These are phyloP conservation scores for Lithobius niger DNA, from an alignment of 1,140 invertebrate genomes.

Conservation along the genomic window DNA sequence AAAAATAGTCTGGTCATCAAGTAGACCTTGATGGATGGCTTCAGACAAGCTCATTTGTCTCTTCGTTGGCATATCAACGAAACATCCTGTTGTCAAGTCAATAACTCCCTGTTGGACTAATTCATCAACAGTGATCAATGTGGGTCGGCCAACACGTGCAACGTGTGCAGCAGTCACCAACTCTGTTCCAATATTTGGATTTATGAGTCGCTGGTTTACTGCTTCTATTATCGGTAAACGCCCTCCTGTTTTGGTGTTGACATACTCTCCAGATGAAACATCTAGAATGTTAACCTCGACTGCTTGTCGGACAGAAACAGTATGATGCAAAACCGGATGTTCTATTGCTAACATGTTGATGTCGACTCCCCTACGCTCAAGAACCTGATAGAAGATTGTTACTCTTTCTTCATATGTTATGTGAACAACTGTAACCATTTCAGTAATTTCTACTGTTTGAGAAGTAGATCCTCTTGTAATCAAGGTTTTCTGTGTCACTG, in stretches of 20 bases:
- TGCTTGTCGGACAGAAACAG: background rate
- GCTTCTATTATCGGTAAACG: background rate
- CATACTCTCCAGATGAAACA: constrained; percentile 4
- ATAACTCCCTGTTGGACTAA: background rate
- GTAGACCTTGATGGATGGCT: background rate
- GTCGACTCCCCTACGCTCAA: background rate
- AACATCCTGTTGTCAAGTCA: background rate
- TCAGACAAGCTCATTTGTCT: background rate
- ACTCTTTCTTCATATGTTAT: background rate
- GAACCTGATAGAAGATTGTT: constrained; percentile 1
- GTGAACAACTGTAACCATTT: background rate
- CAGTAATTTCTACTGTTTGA: background rate
- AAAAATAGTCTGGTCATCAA: background rate
- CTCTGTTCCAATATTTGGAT: background rate
- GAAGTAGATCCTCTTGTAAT: background rate
- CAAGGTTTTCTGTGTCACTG: background rate
- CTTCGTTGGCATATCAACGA: background rate
- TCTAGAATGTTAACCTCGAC: background rate
- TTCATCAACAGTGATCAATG: background rate
- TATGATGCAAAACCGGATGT: background rate
- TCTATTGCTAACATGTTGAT: background rate
- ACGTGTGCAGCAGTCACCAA: background rate
- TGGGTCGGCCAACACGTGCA: background rate
- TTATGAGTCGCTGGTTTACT: background rate
- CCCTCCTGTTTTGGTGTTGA: background rate